Base-by-base conservation (phyloP, 2,797 vertebrate species). In the Denticeps clupeoides region DNA sequence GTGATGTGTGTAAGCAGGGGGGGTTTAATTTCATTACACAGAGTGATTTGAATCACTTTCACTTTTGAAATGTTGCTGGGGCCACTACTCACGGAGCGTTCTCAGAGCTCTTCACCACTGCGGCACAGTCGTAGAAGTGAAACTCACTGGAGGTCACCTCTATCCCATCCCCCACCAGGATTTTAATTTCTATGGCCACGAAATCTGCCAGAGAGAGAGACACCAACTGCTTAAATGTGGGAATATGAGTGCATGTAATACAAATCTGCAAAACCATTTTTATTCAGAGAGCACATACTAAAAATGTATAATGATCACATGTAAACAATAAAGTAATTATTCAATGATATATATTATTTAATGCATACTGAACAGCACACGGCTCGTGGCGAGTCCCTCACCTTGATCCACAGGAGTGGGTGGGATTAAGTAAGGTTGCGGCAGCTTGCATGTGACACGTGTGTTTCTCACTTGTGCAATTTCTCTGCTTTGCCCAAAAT, bases 331-430 rank as follows among this genome's bases (percentile, higher is more conserved):
- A n/a, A n/a, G n/a, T n/a, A n/a, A n/a, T n/a, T n/a, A n/a, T n/a
- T n/a, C n/a, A n/a, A n/a, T n/a, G n/a, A n/a, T n/a, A n/a, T n/a
- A n/a, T n/a, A n/a, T n/a, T n/a, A n/a, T n/a, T n/a, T n/a, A n/a
- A n/a, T n/a, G n/a, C n/a, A n/a, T n/a, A n/a, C n/a, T n/a, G n/a
- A n/a, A n/a, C n/a, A n/a, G n/a, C n/a, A n/a, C n/a, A n/a, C n/a
- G n/a, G n/a, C n/a, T n/a, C 13, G 16, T 22, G 27, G 23, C n/a
- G 31, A 27, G 28, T 4, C 13, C 46, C 76, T 72, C 70, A 95
- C 93, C 93, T 70, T 91, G 81, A 23, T 73, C 78, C 1, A 73
- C 59, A 0, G 81, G 81, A 0, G 89, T 89, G n/a, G 64, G 27
- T 1, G 85, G 89, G 62, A 95, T 87, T 2, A 40, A 7, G 1